These are phyloP conservation scores for Protonibea diacanthus DNA, from an alignment of 2,797 vertebrate genomes.

Conservation along the genomic window DNA sequence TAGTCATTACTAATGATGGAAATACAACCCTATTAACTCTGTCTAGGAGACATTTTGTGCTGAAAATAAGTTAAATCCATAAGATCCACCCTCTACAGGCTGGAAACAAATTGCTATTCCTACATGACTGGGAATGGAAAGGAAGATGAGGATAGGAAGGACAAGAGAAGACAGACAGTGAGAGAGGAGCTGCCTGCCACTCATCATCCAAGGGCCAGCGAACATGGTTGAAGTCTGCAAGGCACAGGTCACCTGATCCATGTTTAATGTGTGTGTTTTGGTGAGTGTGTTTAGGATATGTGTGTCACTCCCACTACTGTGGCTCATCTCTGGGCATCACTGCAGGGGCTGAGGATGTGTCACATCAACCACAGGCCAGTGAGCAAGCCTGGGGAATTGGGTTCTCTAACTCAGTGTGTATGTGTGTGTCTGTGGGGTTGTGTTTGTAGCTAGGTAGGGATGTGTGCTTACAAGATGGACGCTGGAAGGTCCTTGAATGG, in stretches of 20 bases:
- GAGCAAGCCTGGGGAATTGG: conserved; percentile 76
- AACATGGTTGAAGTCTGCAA: conserved; percentile 78
- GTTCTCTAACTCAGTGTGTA: conserved; percentile 33
- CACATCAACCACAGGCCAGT: conserved; percentile 84
- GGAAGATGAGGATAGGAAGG: conserved; percentile 13
- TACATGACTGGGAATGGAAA: conserved; percentile 23
- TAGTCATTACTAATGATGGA: conserved; percentile 8
- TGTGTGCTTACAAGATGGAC: conserved; percentile 30
- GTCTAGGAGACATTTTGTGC: neutral
- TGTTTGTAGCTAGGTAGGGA: conserved; percentile 13
- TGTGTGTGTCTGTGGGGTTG: conserved; percentile 1
- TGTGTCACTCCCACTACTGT: conserved; percentile 56
- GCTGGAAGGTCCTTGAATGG: neutral
- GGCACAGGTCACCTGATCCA: conserved; percentile 77
- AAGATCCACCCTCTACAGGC: neutral
- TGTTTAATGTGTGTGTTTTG: conserved; percentile 64
- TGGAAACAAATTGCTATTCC: conserved; percentile 45
- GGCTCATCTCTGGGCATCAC: conserved; percentile 79
- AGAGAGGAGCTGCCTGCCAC: conserved; percentile 67
- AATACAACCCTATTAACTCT: neutral
- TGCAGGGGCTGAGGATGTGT: conserved; percentile 81
- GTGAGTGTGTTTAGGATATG: conserved; percentile 41
- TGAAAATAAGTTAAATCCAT: conserved; percentile 24
- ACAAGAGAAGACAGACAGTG: conserved; percentile 41
- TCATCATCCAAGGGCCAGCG: conserved; percentile 81